Evolutionary conservation across 2,888 invertebrate species (phyloP), one percentile per base, ranked within the genome.

Genomic region (Chironomus riparius): DNA sequence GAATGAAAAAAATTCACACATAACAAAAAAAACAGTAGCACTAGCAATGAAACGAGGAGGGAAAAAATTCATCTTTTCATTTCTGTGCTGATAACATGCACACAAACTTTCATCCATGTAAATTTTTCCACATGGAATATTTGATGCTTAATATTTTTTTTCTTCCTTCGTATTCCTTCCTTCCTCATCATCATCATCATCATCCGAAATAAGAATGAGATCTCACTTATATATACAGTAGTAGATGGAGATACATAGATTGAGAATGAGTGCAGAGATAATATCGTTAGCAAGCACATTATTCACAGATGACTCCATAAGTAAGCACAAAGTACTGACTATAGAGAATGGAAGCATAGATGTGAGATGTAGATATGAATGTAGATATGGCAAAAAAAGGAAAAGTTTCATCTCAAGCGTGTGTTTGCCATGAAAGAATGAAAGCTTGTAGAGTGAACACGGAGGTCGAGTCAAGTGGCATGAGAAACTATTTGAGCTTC

Each of bases 281-380:
- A 56, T 56, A 56, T 56, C 56, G 56, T 56, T 56, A 56, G 56
- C 56, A 56, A 56, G 56, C 65, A 65, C 65, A 65, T 65, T 65
- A 65, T 21, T 65, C 65, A 65, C 65, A 65, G 65, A 24, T 65
- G 65, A 65, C 65, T 65, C 65, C 65, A 65, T 65, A 65, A 65
- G 65, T 65, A 24, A 24, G 65, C 22, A 22, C n/a, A 18, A 56
- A 15, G 56, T 56, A 18, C n/a, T 6, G 15, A 65, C 22, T 65
- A 65, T 21, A 65, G 24, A 65, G 24, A 65, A 24, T 65, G 13
- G 65, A 65, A 65, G 13, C 65, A 65, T 13, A 24, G 21, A 65
- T 65, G 15, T n/a, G 65, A 65, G 56, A 56, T 56, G 56, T 56
- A 56, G 50, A 50, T 50, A 50, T n/a, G 50, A 50, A 50, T 28